These are phyloP conservation scores for Malaclemys terrapin DNA, from an alignment of 2,113 vertebrate species.

Conservation along the genomic window DNA sequence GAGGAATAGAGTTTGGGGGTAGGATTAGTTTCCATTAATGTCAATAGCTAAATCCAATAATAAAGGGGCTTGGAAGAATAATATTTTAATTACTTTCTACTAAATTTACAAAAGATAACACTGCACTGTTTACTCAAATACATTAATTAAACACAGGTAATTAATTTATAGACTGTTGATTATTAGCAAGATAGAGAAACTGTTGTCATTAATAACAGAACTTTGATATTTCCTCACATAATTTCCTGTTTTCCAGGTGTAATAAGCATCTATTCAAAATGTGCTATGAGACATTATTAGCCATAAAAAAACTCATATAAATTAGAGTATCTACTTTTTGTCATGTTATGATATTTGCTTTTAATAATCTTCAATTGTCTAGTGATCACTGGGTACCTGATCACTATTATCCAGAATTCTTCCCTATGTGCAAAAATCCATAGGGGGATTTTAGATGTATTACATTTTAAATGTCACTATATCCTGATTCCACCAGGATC, in stretches of 20 bases:
- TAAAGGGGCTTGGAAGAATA: neutral
- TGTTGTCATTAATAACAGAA: neutral
- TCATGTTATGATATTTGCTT: neutral
- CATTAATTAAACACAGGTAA: neutral
- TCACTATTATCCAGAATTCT: neutral
- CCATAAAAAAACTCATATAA: neutral
- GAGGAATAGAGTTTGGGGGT: neutral
- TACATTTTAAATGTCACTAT: neutral
- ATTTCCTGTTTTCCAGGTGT: neutral
- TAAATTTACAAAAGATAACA: neutral
- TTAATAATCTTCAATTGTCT: neutral
- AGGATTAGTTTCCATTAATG: neutral
- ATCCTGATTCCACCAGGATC: neutral
- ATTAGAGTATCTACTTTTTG: neutral
- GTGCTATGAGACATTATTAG: neutral
- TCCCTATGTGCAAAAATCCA: neutral
- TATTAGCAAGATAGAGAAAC: neutral
- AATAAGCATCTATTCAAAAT: neutral
- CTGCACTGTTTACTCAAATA: neutral
- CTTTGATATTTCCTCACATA: rapidly evolving
- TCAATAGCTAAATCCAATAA: neutral
- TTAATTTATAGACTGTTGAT: neutral
- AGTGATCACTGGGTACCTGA: neutral
- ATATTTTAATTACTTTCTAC: neutral
- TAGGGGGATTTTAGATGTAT: neutral